Percentiles rank a stretch among this genome's conserved stretches.
phyloP scores from a whole-genome alignment of 2,113 vertebrate species.

The Apaloderma vittatum region DNA sequence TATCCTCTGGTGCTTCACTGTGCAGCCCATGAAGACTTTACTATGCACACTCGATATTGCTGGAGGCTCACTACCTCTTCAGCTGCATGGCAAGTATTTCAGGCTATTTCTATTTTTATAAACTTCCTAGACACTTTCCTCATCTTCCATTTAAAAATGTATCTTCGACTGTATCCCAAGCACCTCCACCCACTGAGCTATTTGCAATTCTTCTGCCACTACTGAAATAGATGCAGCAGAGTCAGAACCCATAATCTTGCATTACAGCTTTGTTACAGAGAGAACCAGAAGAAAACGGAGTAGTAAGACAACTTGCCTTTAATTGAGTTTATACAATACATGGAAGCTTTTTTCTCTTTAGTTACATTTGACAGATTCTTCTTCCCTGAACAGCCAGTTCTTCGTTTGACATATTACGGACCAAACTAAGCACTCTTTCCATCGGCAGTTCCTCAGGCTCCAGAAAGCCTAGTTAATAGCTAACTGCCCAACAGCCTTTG shows the following conservation, averaged over 20 bases:
- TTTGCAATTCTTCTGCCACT: neutral
- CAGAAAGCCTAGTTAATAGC: neutral
- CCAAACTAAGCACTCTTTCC: neutral
- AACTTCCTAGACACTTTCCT: neutral
- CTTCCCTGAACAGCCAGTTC: neutral
- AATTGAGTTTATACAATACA: neutral
- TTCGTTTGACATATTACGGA: neutral
- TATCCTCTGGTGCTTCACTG: neutral
- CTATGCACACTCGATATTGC: neutral
- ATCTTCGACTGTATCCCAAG: neutral
- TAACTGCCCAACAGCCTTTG: neutral
- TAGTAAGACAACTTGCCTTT: neutral
- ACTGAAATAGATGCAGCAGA: neutral
- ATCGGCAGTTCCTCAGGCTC: neutral
- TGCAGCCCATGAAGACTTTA: neutral
- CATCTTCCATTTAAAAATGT: neutral
- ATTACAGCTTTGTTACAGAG: neutral
- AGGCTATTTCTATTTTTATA: neutral
- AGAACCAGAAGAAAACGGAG: neutral
- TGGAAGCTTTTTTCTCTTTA: neutral
- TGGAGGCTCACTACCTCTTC: neutral
- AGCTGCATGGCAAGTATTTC: neutral
- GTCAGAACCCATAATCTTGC: neutral
- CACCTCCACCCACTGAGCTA: neutral
- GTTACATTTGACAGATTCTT: neutral